A percentile compares a stretch with the other conserved stretches of the same genome.
Conservation (phyloP, 2,797 vertebrate genomes). For the Rousettus madagascariensis region DNA sequence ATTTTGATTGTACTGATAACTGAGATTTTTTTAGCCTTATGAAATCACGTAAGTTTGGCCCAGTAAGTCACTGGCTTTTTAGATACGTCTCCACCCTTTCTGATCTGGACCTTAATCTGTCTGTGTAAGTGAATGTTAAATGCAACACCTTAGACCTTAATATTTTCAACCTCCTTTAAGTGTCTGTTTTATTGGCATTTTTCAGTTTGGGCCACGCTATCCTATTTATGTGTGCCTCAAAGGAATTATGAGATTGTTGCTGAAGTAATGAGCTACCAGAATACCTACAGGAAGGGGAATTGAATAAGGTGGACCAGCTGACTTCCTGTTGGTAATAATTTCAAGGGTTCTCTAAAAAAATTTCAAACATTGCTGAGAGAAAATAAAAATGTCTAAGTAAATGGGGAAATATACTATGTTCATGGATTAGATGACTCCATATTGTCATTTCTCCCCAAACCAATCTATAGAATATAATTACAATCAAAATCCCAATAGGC, state of each 20-base stretch:
- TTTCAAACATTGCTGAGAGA: not conserved
- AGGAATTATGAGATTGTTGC: slow-evolving; percentile 29
- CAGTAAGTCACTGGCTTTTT: not conserved
- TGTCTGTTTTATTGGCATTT: slow-evolving; percentile 7
- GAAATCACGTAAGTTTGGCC: not conserved
- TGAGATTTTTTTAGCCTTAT: not conserved
- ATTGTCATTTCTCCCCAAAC: not conserved
- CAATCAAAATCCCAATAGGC: not conserved
- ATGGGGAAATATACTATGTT: not conserved
- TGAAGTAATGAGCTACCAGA: not conserved
- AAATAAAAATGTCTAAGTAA: slow-evolving; percentile 39
- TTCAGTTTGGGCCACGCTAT: slow-evolving; percentile 6
- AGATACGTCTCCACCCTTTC: not conserved
- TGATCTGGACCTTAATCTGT: not conserved
- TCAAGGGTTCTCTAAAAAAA: not conserved
- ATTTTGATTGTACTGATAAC: not conserved
- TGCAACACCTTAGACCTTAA: not conserved
- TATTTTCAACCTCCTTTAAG: slow-evolving; percentile 3
- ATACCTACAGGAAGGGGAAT: not conserved
- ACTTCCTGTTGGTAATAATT: slow-evolving; percentile 11
- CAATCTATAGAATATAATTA: not conserved
- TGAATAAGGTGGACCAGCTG: not conserved
- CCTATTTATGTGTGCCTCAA: not conserved
- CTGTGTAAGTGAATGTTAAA: not conserved
- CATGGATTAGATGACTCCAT: not conserved